Conservation (phyloP, 2,888 invertebrate species). For the Phengaris arion region DNA sequence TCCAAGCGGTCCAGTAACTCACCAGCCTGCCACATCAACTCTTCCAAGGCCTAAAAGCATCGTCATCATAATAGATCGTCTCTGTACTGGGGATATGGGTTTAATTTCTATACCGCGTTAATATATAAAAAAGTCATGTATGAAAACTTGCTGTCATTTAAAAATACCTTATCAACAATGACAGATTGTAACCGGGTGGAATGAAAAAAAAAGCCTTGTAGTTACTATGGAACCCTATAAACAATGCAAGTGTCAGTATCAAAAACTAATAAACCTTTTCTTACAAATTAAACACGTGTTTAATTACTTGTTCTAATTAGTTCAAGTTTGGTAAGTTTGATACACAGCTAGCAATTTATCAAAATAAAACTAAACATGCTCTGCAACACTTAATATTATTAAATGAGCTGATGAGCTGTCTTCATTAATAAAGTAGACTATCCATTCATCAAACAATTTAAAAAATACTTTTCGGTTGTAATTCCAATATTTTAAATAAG, state of each 20-base stretch:
- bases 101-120: no score
- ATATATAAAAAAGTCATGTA: no score
- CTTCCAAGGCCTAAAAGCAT: conserved; percentile 86
- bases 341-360: conserved; percentile 7
- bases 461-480: neutral
- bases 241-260: no score
- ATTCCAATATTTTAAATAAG: neutral
- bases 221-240: no score
- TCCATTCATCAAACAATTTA: neutral
- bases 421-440: neutral
- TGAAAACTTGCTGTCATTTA: no score
- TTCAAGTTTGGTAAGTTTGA: conserved; percentile 7
- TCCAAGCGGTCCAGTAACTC: conserved; percentile 95
- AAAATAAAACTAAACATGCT: conserved; percentile 1
- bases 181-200: no score
- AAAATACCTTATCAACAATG: no score
- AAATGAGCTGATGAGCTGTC: neutral
- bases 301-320: neutral
- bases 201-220: no score
- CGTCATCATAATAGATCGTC: neutral
- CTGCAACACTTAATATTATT: conserved; percentile 5
- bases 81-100: no score
- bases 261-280: neutral
- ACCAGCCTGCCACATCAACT: conserved; percentile 96
- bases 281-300: no score